phyloP scores from a whole-genome alignment of 2,888 invertebrate genomes.

The Crematogaster levior region DNA sequence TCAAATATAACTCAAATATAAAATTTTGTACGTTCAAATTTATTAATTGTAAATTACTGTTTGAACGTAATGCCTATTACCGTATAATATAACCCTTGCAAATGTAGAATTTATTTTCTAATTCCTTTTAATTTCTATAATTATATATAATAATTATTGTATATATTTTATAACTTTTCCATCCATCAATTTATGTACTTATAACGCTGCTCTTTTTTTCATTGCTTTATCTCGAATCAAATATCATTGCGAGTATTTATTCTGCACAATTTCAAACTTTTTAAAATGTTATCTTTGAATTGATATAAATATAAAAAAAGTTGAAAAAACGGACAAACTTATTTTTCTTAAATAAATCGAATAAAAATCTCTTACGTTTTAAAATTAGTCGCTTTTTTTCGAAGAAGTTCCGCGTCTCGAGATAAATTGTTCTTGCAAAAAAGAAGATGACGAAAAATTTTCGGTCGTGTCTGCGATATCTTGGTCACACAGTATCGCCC shows the following conservation, averaged over 20 bases:
- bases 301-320: not conserved
- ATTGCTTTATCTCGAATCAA: not conserved
- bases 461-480: not conserved
- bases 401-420: not conserved
- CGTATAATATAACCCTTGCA: not conserved
- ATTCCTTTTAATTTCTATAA: not conserved
- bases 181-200: not conserved
- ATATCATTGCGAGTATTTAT: not conserved
- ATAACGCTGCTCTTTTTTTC: not conserved
- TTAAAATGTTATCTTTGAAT: not conserved
- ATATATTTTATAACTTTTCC: not conserved
- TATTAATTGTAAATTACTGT: conserved; percentile 1
- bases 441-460: not conserved
- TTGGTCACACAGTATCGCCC: not conserved
- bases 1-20: not conserved
- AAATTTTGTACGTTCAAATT: not conserved
- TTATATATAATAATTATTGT: not conserved
- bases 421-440: not conserved
- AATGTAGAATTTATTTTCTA: not conserved
- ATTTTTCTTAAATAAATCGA: not conserved
- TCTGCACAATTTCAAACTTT: not conserved
- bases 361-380: not conserved
- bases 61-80: not conserved
- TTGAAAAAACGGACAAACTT: not conserved
- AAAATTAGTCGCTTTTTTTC: not conserved